phyloP scores from a whole-genome alignment of 1,140 invertebrate species.

The Dermatophagoides farinae region DNA sequence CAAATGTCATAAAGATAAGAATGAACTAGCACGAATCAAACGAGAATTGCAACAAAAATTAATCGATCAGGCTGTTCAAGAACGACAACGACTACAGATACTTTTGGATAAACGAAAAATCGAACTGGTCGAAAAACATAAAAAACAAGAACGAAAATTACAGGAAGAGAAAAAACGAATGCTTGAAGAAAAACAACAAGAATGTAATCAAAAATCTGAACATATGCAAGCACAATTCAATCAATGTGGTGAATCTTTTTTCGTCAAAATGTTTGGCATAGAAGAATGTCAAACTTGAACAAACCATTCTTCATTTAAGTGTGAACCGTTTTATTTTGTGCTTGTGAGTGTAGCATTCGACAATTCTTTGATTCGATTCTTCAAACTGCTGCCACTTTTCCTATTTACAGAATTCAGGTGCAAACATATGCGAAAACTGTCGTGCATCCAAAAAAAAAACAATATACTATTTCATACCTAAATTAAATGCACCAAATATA shows the following conservation, averaged over 20 bases:
- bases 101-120: slow-evolving; percentile 17
- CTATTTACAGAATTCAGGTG: no score
- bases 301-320: no score
- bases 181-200: not conserved
- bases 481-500: no score
- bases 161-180: slow-evolving; percentile 16
- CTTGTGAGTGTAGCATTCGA: no score
- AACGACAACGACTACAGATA: slow-evolving; percentile 22
- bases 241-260: not conserved
- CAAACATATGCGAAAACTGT: no score
- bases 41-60: slow-evolving; percentile 28
- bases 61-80: slow-evolving; percentile 26
- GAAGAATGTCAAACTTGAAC: not conserved
- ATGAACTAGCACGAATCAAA: slow-evolving; percentile 49
- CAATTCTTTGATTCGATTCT: no score
- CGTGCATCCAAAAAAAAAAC: no score
- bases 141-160: slow-evolving; percentile 14
- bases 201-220: not conserved
- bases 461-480: no score
- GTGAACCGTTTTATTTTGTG: no score
- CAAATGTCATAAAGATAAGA: slow-evolving; percentile 62
- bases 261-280: not conserved
- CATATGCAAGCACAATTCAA: not conserved
- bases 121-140: slow-evolving; percentile 16
- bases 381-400: no score